These are phyloP conservation scores for Lasioglossum baleicum DNA, from an alignment of 1,140 invertebrate species.

Conservation along the genomic window DNA sequence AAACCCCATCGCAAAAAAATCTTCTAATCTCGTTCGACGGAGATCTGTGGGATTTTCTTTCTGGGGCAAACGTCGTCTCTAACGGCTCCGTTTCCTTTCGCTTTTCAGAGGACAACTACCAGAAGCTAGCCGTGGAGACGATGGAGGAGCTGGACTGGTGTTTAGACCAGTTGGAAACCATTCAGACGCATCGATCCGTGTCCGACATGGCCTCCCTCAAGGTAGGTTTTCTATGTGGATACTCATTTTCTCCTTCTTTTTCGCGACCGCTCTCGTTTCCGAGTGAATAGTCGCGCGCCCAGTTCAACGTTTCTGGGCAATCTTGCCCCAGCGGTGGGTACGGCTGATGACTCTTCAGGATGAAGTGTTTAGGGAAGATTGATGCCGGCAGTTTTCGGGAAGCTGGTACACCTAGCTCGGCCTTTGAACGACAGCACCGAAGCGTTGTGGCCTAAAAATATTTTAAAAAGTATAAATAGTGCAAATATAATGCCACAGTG, in stretches of 20 bases:
- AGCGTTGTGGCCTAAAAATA: too few species aligned
- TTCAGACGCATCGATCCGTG: conserved; percentile 99
- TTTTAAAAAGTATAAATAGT: too few species aligned
- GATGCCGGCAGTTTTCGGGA: background rate
- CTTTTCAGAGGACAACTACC: conserved; percentile 92
- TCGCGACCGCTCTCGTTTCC: conserved; percentile 7
- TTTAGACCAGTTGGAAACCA: conserved; percentile 98
- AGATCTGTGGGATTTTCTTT: too few species aligned
- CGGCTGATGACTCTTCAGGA: background rate
- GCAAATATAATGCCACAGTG: too few species aligned
- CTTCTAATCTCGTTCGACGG: too few species aligned
- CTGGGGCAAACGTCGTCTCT: background rate
- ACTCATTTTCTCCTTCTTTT: background rate
- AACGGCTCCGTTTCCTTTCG: conserved; percentile 14
- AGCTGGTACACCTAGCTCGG: too few species aligned
- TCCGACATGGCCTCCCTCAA: conserved; percentile 99
- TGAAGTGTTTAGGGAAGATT: conserved; percentile 4
- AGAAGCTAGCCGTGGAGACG: conserved; percentile 96
- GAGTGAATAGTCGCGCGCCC: background rate
- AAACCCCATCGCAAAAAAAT: too few species aligned
- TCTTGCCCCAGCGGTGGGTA: background rate
- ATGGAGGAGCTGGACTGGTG: conserved; percentile 99
- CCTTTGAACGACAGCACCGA: background rate
- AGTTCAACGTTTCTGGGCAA: background rate
- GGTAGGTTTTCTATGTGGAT: conserved; percentile 80